Base-by-base conservation (phyloP, 2,888 invertebrate species). In the Oscheius sp. region DNA sequence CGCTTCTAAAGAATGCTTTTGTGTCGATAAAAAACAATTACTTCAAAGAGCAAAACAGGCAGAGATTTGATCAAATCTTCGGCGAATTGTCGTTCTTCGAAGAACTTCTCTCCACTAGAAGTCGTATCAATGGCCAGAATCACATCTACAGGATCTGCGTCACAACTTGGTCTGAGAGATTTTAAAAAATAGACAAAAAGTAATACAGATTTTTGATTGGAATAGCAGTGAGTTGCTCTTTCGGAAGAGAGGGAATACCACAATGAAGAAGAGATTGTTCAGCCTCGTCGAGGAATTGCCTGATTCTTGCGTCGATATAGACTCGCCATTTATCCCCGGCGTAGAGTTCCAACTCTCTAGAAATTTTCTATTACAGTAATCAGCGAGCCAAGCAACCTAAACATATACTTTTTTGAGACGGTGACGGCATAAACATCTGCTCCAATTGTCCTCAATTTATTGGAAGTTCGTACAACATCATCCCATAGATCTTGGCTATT, bases 401-500 rank as follows among this genome's bases (percentile, higher is more conserved):
- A 81, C 71, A 75, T 80, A 55, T 77, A 82, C 27, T 82, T 72
- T 23, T 77, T 33, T 37, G 72, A 73, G 5, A 80, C 82, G 39
- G 83, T 82, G 3, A 82, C 72, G 0, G 82, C 79, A 61, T 76
- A 78, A 15, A 80, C 73, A 27, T 78, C 76, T 15, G 74, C 75
- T 12, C 71, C 67, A 10, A 72, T 57, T 20, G 65, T 37, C n/a
- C 71, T 37, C 17, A 82, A 66, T 4, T 66, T 31, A 29, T 63
- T 65, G 8, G 83, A 68, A 12, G 76, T 73, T 23, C 33, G 31
- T 17, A 82, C 31, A 23, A 76, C 75, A 33, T 72, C 69, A 10
- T 71, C 61, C 80, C 82, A 83, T 8, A 64, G 52, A 50, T 82
- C 82, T 63, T 83, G 82, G 31, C 73, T 73, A 69, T 75, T 83